Evolutionary conservation across 2,113 vertebrate species (phyloP), one percentile per base, ranked within the genome.

Genomic region (Elephas maximus): DNA sequence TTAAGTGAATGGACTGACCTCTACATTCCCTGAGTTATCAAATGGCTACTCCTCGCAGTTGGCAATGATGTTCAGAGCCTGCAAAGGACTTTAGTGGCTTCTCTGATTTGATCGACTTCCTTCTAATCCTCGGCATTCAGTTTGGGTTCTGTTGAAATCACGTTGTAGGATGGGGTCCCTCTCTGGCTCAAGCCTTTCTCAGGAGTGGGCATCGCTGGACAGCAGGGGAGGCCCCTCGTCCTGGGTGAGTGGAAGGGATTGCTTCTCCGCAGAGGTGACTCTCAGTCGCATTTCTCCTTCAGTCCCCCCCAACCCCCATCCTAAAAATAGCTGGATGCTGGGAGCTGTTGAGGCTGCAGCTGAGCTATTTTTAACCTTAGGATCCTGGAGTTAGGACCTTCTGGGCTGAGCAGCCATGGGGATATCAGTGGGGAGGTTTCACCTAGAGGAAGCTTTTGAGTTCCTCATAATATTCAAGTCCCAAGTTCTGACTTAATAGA

Each of bases 271-370:
- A 33, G 69, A 57, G 14, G 28, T 73, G 62, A 88, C 44, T 26
- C 91, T 78, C 3, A 3, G 87, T 77, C 67, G 69, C n/a, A 62
- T 90, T 69, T 78, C 69, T 77, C 65, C 76, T 30, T 81, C 41
- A 80, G 37, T 37, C 37, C 37, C 37, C 45, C 63, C 62, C 20
- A 23, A 60, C 33, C 41, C 65, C 24, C 21, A 17, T 37, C 60
- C 84, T 94, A 81, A 95, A 92, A 95, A 89, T 69, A 97, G 74
- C 65, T 78, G 24, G 60, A 76, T 24, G 12, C 79, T 67, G 28
- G 78, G 41, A 84, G 77, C n/a, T 17, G 48, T 90, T 30, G 76
- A 87, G 60, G 28, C 57, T 82, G 26, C 28, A 12, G 44, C 0
- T 11, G 69, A 77, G n/a, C 76, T 95, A 57, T 71, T 83, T 93